Evolutionary conservation across 2,113 vertebrate species (phyloP), one percentile per base, ranked within the genome.

Genomic region (Saccopteryx leptura): DNA sequence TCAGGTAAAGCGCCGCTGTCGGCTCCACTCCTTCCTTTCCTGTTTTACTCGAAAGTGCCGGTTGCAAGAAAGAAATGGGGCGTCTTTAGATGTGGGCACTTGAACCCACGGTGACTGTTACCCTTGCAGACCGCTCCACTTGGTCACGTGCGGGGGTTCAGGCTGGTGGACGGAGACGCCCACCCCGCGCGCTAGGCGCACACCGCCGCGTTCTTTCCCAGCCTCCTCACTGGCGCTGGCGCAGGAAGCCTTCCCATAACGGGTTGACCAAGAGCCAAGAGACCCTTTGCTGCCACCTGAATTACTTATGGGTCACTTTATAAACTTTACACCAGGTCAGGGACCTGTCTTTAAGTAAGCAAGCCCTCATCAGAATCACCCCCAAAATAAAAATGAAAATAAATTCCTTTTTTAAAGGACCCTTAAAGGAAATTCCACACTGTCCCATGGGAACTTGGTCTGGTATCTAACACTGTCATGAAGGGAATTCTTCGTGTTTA

Each of bases 361-460:
- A 93, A 96, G 89, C 72, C 52, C 79, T 60, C 84, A 87, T 82
- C 69, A 91, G 52, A 76, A 71, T 94, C 85, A 68, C 87, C 78
- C 31, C 65, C 21, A 33, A 65, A 48, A 60, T 75, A 31, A 91
- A 85, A 68, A 96, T 39, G 39, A 76, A n/a, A 15, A 54, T 24
- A 72, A 33, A 11, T 90, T 93, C 93, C 50, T 69, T 31, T 90
- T 91, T 92, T 56, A 60, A 69, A 95, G 71, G 69, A 92, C 56
- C 46, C 79, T 79, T 65, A 63, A 39, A 65, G 63, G 86, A 96
- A 95, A 96, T 95, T 96, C 82, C 91, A 68, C 50, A 18, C 13
- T 21, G 60, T 83, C 89, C 68, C 79, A 2, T 6, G 91, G 96
- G 96, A 83, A 63, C 66, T 17, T 18, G 50, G n/a, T 79, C 91